phyloP scores from a whole-genome alignment of 2,888 invertebrate genomes.

The Pheosia tremula region DNA sequence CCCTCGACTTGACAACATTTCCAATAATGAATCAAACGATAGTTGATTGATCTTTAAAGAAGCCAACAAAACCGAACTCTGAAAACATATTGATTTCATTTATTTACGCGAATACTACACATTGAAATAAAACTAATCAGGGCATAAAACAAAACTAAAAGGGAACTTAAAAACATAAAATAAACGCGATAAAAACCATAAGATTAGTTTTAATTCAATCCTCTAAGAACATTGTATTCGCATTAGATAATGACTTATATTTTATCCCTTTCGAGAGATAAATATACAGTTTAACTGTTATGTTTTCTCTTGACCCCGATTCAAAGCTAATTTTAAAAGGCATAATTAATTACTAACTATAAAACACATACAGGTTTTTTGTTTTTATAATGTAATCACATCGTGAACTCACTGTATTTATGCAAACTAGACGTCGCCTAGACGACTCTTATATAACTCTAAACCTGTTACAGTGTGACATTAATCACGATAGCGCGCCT shows the following conservation, averaged over 20 bases:
- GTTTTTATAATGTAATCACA: conserved; percentile 7
- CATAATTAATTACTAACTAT: not conserved
- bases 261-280: conserved; percentile 5
- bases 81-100: too few species aligned
- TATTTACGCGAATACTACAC: too few species aligned
- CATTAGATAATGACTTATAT: conserved; percentile 5
- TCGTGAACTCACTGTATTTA: conserved; percentile 34
- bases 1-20: too few species aligned
- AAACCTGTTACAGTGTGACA: conserved; percentile 39
- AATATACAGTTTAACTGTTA: not conserved
- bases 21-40: too few species aligned
- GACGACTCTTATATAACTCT: conserved; percentile 32
- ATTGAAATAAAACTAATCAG: too few species aligned
- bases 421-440: conserved; percentile 47
- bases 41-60: too few species aligned
- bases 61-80: too few species aligned
- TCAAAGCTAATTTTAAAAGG: not conserved
- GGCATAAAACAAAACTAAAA: too few species aligned
- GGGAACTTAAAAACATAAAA: too few species aligned
- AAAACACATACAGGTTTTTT: conserved; percentile 11
- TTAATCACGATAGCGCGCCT: conserved; percentile 47
- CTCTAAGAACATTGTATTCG: not conserved
- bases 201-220: too few species aligned
- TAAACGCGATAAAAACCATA: too few species aligned
- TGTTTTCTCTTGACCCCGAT: conserved; percentile 6